Percentiles rank a stretch among this genome's conserved stretches.
phyloP scores from a whole-genome alignment of 1,140 invertebrate species.

The Bombus breviceps region DNA sequence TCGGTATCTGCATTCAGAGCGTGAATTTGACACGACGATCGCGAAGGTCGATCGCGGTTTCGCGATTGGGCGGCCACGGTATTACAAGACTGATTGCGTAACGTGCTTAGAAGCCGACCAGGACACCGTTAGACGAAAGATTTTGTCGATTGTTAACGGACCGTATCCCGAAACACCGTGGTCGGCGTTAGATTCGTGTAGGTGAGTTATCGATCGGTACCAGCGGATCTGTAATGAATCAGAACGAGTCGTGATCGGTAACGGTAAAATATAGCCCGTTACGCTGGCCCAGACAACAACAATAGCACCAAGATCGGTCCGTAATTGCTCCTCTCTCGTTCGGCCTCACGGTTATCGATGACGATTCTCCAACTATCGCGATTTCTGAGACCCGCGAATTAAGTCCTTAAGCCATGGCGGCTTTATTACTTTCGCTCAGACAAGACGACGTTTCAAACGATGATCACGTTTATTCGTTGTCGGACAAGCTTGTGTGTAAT shows the following conservation, averaged over 20 bases:
- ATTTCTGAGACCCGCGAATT: background rate
- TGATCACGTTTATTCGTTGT: too few species aligned
- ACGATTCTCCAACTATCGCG: background rate
- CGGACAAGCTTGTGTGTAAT: too few species aligned
- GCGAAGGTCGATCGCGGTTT: constrained; percentile 14
- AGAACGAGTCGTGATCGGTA: constrained; percentile 54
- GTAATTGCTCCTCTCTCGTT: constrained; percentile 40
- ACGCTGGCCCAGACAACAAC: constrained; percentile 25
- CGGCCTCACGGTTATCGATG: constrained; percentile 25
- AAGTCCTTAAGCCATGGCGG: background rate
- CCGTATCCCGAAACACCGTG: constrained; percentile 8
- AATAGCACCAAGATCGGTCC: constrained; percentile 36
- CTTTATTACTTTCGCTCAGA: too few species aligned
- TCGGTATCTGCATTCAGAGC: background rate
- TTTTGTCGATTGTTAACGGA: constrained; percentile 5
- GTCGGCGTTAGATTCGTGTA: constrained; percentile 32
- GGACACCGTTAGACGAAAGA: constrained; percentile 1
- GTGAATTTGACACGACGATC: background rate
- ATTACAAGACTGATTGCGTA: constrained; percentile 3
- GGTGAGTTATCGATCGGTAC: constrained; percentile 44
- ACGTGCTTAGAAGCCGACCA: background rate
- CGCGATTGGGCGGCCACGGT: background rate
- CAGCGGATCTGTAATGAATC: constrained; percentile 53
- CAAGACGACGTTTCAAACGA: too few species aligned
- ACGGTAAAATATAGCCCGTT: constrained; percentile 62